Base-by-base conservation (phyloP, 2,888 invertebrate species). In the Noctua fimbriata region DNA sequence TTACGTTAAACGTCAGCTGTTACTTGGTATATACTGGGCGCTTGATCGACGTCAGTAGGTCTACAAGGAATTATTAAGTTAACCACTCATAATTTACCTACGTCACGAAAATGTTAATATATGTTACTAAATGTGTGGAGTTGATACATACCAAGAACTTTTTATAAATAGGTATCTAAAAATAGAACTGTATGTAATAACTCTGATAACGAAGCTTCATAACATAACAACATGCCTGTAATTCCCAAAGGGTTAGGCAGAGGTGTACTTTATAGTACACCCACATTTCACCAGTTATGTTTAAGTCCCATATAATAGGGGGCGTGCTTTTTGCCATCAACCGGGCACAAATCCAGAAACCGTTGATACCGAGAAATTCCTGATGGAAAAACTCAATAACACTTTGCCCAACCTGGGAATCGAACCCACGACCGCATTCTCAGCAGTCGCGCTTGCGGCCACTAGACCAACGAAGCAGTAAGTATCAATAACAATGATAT, bases 51-150 rank as follows among this genome's bases (percentile, higher is more conserved):
- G 66, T 79, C 79, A 80, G 1, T 24, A 65, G 1, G 18, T 47
- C 1, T 65, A 47, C 16, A 41, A 70, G 69, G 69, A 71, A 70
- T 71, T 55, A 36, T 28, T 65, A 18, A 36, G 21, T 71, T 36
- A 65, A 47, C 14, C 24, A 41, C n/a, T 65, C 18, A n/a, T 49
- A 18, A 21, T 41, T 49, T 28, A 60, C 28, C 28, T 52, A 47
- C 81, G 79, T 80, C 71, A 77, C n/a, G 21, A 24, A 41, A 52
- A 41, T 21, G 52, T 65, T 41, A 47, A 70, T 14, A 0, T 14
- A n/a, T 67, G 14, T 41, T 58, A 14, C 18, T 67, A 10, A 12
- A 52, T 65, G 16, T 49, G 10, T 18, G 28, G 58, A 36, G n/a
- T 47, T 49, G 28, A 36, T 18, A 72, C 73, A 32, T 24, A 41